These are phyloP conservation scores for Atta colombica DNA, from an alignment of 1,140 invertebrate species.

Conservation along the genomic window DNA sequence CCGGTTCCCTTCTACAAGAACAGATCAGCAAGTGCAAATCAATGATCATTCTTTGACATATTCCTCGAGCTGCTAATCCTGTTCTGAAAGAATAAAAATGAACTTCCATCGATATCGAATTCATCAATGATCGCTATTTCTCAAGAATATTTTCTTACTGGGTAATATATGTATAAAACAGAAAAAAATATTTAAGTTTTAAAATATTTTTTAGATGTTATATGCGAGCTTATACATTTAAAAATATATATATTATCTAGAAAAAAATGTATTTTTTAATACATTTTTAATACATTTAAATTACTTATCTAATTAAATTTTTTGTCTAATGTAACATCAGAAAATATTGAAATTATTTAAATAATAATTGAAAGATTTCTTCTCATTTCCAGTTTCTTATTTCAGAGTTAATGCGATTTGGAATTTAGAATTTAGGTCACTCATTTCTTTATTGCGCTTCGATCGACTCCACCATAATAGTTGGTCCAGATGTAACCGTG, in stretches of 20 bases:
- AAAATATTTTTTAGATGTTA: no score
- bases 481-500: not conserved
- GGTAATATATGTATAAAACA: not conserved
- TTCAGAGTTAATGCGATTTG: not conserved
- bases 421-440: conserved; percentile 42
- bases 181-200: not conserved
- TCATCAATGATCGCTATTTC: not conserved
- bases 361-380: not conserved
- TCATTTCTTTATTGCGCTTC: conserved; percentile 1
- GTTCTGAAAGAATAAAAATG: not conserved
- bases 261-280: not conserved
- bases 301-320: not conserved
- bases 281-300: no score
- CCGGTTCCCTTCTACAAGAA: conserved; percentile 6
- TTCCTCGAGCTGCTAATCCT: not conserved
- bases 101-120: not conserved
- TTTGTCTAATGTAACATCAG: not conserved
- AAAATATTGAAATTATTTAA: not conserved
- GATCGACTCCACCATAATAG: not conserved
- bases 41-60: not conserved
- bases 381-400: not conserved
- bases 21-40: not conserved
- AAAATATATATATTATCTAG: no score
- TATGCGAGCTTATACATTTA: no score
- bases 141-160: not conserved